Percentiles rank a stretch among this genome's conserved stretches.
Evolutionary conservation across 2,888 invertebrate species (phyloP).

Genomic region (Bimastos eiseni): DNA sequence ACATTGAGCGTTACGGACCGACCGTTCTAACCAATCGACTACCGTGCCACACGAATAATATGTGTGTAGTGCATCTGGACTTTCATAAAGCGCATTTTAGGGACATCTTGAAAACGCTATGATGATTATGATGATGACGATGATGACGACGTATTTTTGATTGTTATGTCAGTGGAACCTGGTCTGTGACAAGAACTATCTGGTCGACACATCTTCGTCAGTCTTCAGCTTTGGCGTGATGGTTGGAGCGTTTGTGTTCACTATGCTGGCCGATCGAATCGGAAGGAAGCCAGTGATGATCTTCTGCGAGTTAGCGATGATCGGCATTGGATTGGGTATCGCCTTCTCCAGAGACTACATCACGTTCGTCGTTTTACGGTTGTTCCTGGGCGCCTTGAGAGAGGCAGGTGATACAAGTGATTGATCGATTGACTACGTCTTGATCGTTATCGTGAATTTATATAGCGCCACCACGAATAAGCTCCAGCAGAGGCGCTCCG

Average conservation of each 20-base stretch:
- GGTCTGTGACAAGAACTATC: conserved; percentile 50
- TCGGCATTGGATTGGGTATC: conserved; percentile 37
- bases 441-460: too few species aligned
- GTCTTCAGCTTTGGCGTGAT: conserved; percentile 51
- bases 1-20: too few species aligned
- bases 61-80: too few species aligned
- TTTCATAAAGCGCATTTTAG: too few species aligned
- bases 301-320: conserved; percentile 41
- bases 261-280: conserved; percentile 49
- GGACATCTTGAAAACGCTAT: too few species aligned
- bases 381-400: conserved; percentile 43
- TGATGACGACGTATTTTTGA: background rate
- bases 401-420: conserved; percentile 36
- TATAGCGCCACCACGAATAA: too few species aligned
- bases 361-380: conserved; percentile 46
- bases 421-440: background rate
- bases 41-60: too few species aligned
- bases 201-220: conserved; percentile 51
- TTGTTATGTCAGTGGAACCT: conserved; percentile 39
- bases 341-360: conserved; percentile 45
- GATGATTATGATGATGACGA: too few species aligned
- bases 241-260: conserved; percentile 50
- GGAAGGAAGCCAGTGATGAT: conserved; percentile 49
- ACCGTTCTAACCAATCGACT: too few species aligned
- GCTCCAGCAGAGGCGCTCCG: too few species aligned